phyloP scores from a whole-genome alignment of 2,113 vertebrate genomes.

The Prionailurus bengalensis region DNA sequence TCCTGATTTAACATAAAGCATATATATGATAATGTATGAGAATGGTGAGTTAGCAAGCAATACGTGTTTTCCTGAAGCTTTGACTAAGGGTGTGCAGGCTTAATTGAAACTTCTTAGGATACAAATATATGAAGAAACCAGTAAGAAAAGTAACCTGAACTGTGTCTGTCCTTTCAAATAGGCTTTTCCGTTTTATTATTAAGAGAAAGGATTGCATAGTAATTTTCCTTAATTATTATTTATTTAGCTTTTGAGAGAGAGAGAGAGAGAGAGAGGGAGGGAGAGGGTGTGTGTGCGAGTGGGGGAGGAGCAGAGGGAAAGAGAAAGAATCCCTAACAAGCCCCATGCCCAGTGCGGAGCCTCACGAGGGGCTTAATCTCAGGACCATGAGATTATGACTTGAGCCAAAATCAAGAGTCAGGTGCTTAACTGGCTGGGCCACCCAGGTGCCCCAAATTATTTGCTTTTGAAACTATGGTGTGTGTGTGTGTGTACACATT shows the following conservation, averaged over 20 bases:
- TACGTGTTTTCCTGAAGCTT: not conserved
- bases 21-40: not conserved
- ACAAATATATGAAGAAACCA: not conserved
- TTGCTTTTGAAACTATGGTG: constrained; percentile 2
- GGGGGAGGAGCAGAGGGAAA: too few relatives aligned
- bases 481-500: not conserved
- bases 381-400: too few relatives aligned
- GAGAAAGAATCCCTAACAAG: too few relatives aligned
- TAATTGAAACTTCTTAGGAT: not conserved
- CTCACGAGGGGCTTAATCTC: too few relatives aligned
- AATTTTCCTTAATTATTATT: not conserved
- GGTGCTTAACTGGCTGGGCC: too few relatives aligned
- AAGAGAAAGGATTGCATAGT: not conserved
- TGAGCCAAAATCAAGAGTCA: too few relatives aligned
- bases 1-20: not conserved
- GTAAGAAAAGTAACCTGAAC: not conserved
- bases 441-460: not conserved
- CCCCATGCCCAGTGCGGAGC: too few relatives aligned
- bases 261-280: too few relatives aligned
- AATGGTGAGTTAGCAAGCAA: not conserved
- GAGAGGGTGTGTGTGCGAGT: too few relatives aligned
- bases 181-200: not conserved
- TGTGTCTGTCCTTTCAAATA: not conserved
- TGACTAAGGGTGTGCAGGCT: not conserved
- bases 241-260: too few relatives aligned